Evolutionary conservation across 2,888 invertebrate species (phyloP).

Genomic region (Gymnoscelis rufifasciata): DNA sequence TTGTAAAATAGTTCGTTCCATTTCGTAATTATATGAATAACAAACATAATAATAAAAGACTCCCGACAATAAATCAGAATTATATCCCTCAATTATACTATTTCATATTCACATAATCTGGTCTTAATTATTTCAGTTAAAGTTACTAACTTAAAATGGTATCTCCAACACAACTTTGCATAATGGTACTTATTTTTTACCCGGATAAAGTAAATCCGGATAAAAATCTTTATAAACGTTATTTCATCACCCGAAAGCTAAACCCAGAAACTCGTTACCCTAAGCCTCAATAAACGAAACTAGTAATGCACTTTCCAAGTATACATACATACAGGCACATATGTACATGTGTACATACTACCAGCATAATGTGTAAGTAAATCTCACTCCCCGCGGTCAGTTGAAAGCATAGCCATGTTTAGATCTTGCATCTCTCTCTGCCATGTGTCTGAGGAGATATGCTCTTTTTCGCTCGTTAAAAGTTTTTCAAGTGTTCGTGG

Average conservation of each 20-base stretch:
- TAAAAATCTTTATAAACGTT: no score
- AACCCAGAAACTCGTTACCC: background rate
- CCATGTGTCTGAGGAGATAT: constrained; percentile 2
- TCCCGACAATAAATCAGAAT: no score
- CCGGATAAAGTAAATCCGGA: no score
- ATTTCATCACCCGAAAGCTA: no score
- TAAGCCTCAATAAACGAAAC: constrained; percentile 4
- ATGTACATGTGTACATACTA: background rate
- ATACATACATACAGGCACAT: no score
- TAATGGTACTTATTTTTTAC: background rate
- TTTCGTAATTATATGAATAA: no score
- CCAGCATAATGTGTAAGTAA: constrained; percentile 8
- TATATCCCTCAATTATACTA: no score
- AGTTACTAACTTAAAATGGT: no score
- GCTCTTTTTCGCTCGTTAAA: constrained; percentile 19
- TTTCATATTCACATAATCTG: no score
- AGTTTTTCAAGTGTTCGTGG: constrained; percentile 17
- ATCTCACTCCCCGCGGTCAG: constrained; percentile 26
- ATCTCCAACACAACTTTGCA: background rate
- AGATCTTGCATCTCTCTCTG: constrained; percentile 15
- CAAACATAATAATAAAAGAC: no score
- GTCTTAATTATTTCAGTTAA: no score
- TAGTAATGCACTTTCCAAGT: constrained; percentile 2
- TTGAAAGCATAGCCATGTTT: constrained; percentile 33
- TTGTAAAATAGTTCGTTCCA: no score